Evolutionary conservation across 2,888 invertebrate genomes (phyloP).

Genomic region (Selenia dentaria): DNA sequence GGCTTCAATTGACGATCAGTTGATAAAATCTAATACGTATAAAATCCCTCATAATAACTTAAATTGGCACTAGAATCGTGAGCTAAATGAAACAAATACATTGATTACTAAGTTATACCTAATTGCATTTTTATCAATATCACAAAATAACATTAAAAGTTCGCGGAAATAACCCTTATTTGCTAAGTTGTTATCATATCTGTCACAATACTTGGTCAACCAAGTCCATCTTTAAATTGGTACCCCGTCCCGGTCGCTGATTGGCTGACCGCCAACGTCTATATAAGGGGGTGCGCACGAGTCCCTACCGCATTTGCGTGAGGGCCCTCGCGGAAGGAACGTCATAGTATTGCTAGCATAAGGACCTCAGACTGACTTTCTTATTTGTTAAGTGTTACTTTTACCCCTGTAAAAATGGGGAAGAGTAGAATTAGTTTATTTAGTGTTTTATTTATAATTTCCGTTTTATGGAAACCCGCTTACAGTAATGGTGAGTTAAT

Average conservation of each 20-base stretch:
- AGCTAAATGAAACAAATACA: no score
- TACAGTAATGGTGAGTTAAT: conserved; percentile 62
- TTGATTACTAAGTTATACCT: no score
- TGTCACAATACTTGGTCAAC: no score
- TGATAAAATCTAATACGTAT: no score
- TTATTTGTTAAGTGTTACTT: conserved; percentile 51
- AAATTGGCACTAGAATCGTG: no score
- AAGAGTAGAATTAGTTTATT: conserved; percentile 65
- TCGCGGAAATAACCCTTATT: no score
- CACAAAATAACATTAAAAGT: no score
- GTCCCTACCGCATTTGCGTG: conserved; percentile 64
- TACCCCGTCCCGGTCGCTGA: conserved; percentile 12
- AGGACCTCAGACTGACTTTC: conserved; percentile 64
- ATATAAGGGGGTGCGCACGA: conserved; percentile 52
- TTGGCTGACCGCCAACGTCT: conserved; percentile 39
- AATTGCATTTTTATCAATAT: no score
- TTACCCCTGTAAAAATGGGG: conserved; percentile 73
- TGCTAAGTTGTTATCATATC: no score
- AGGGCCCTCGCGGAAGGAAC: conserved; percentile 54
- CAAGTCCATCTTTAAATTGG: conserved; percentile 7
- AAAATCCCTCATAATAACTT: no score
- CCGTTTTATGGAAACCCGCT: conserved; percentile 76
- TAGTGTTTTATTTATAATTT: conserved; percentile 69
- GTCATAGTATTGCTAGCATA: conserved; percentile 64
- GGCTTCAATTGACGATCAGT: no score